Evolutionary conservation across 2,888 invertebrate species (phyloP).

Genomic region (Apamea epomidion): DNA sequence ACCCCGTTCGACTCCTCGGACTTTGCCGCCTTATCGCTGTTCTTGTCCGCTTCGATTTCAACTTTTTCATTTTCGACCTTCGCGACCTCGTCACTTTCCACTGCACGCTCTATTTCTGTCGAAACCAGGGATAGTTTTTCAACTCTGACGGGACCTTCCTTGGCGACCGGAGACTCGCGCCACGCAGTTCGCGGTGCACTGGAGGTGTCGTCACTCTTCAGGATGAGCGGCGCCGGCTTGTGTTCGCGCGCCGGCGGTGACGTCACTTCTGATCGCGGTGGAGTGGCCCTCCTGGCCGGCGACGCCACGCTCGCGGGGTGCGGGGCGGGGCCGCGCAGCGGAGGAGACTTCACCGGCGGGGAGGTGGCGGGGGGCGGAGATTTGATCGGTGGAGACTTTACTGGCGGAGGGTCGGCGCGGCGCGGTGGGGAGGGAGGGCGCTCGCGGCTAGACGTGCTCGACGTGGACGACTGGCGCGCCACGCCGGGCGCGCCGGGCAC

Average conservation of each 20-base stretch:
- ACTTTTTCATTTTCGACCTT: constrained; percentile 44
- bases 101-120: constrained; percentile 43
- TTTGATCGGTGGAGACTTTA: constrained; percentile 55
- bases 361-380: constrained; percentile 61
- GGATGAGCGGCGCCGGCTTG: constrained; percentile 31
- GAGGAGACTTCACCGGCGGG: constrained; percentile 45
- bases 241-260: constrained; percentile 51
- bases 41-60: constrained; percentile 32
- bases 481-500: constrained; percentile 22
- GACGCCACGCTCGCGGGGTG: constrained; percentile 44
- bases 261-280: constrained; percentile 53
- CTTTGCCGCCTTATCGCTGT: constrained; percentile 35
- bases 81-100: constrained; percentile 30
- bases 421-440: constrained; percentile 52
- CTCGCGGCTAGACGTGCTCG: constrained; percentile 48
- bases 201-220: constrained; percentile 66
- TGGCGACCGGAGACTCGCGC: constrained; percentile 70
- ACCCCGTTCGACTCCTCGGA: constrained; percentile 85
- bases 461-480: constrained; percentile 52
- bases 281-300: constrained; percentile 62
- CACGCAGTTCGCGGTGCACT: constrained; percentile 59
- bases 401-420: constrained; percentile 31
- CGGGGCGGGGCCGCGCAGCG: constrained; percentile 19
- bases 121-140: constrained; percentile 59
- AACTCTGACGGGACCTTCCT: constrained; percentile 68